phyloP scores from a whole-genome alignment of 1,140 invertebrate species.

The Myzus persicae region DNA sequence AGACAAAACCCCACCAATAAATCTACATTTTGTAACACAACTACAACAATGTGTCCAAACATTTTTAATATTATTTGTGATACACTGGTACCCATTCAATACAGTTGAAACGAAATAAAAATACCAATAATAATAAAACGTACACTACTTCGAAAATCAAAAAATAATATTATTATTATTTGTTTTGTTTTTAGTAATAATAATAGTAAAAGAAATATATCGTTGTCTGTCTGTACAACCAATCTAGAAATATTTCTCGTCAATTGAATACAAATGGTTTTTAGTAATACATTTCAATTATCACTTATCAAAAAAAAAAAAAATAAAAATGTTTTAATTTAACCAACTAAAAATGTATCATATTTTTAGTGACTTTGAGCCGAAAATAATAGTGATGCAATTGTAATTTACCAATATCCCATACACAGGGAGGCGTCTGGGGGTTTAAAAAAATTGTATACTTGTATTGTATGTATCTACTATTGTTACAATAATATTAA shows the following conservation, averaged over 20 bases:
- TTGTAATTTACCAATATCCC: neutral
- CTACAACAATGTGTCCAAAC: neutral
- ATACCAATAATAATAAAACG: neutral
- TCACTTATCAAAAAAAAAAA: too few relatives aligned
- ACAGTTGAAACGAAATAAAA: neutral
- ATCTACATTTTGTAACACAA: neutral
- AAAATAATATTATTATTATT: neutral
- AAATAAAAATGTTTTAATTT: neutral
- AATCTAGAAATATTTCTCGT: too few relatives aligned
- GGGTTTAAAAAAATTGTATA: neutral
- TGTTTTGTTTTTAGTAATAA: neutral
- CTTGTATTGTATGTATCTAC: neutral
- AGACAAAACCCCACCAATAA: neutral
- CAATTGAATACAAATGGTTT: too few relatives aligned
- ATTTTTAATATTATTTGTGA: neutral
- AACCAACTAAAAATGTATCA: neutral
- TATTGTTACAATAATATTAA: neutral
- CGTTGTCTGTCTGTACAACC: too few relatives aligned
- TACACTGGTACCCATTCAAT: neutral
- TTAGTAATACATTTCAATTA: too few relatives aligned
- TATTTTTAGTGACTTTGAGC: neutral
- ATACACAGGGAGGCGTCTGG: too few relatives aligned
- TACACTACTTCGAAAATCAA: neutral
- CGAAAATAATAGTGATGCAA: too few relatives aligned
- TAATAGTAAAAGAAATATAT: too few relatives aligned